Evolutionary conservation across 2,113 vertebrate genomes (phyloP).

Genomic region (Heterocephalus glaber): DNA sequence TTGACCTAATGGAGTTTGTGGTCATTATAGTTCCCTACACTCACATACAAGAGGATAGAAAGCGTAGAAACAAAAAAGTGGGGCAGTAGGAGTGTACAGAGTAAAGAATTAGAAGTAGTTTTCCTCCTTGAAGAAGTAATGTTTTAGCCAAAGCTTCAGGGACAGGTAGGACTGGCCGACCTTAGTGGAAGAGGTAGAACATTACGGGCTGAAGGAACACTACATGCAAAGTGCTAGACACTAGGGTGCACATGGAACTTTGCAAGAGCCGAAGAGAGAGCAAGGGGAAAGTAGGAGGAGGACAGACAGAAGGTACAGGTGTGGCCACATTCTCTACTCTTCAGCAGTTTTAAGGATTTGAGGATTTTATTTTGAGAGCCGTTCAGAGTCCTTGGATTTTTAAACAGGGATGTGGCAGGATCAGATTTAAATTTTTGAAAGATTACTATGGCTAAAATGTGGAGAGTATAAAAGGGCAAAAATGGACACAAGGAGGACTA

Average conservation of each 20-base stretch:
- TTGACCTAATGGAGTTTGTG: not conserved
- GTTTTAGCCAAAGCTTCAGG: not conserved
- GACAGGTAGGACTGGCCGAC: not conserved
- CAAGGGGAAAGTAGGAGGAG: not conserved
- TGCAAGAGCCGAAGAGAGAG: not conserved
- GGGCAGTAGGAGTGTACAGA: not conserved
- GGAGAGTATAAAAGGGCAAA: not conserved
- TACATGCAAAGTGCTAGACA: not conserved
- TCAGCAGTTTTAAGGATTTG: not conserved
- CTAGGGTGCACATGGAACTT: not conserved
- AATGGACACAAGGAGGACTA: not conserved
- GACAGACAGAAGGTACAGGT: not conserved
- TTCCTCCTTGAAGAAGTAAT: slow-evolving; percentile 1
- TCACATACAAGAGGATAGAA: not conserved
- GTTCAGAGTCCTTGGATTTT: not conserved
- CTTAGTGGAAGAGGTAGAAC: not conserved
- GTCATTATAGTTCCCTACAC: not conserved
- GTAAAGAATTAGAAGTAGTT: not conserved
- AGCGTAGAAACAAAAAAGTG: not conserved
- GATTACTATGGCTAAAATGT: not conserved
- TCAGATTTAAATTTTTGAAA: slow-evolving; percentile 9
- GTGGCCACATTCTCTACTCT: not conserved
- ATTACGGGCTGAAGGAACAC: not conserved
- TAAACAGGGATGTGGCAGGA: not conserved
- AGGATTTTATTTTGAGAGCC: slow-evolving; percentile 5